phyloP scores from a whole-genome alignment of 2,113 vertebrate species.

The Protomyctophum bolini region DNA sequence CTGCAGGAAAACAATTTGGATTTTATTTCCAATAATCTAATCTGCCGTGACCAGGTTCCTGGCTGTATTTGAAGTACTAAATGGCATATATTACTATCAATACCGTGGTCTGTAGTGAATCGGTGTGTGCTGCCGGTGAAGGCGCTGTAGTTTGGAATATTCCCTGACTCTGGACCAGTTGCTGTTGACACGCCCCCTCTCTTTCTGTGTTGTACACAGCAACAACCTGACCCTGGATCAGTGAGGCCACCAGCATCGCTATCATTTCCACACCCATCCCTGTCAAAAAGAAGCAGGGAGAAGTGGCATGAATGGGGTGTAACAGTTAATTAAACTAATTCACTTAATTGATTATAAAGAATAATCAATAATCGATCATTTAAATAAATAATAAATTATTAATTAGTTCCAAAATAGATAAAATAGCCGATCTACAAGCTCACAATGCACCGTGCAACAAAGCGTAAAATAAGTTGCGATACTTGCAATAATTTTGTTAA shows the following conservation, averaged over 20 bases:
- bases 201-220: constrained; percentile 70
- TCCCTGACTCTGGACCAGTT: constrained; percentile 19
- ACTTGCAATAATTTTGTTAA: too few species aligned
- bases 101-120: constrained; percentile 68
- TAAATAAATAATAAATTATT: too few species aligned
- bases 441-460: too few species aligned
- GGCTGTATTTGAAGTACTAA: neutral
- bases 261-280: constrained; percentile 82
- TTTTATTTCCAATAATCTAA: neutral
- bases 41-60: neutral
- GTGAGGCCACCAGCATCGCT: constrained; percentile 76
- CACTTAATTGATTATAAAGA: too few species aligned
- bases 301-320: neutral
- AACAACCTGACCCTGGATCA: constrained; percentile 80
- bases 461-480: too few species aligned
- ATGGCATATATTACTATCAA: constrained; percentile 39
- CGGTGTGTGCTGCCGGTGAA: constrained; percentile 1
- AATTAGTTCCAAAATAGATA: too few species aligned
- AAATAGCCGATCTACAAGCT: too few species aligned
- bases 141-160: constrained; percentile 41
- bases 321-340: too few species aligned
- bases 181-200: constrained; percentile 55
- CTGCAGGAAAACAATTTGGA: too few species aligned
- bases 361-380: too few species aligned
- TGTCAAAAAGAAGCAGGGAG: constrained; percentile 31